phyloP scores from a whole-genome alignment of 92 coral and sea anemone species.

The Phenganax subtilis region DNA sequence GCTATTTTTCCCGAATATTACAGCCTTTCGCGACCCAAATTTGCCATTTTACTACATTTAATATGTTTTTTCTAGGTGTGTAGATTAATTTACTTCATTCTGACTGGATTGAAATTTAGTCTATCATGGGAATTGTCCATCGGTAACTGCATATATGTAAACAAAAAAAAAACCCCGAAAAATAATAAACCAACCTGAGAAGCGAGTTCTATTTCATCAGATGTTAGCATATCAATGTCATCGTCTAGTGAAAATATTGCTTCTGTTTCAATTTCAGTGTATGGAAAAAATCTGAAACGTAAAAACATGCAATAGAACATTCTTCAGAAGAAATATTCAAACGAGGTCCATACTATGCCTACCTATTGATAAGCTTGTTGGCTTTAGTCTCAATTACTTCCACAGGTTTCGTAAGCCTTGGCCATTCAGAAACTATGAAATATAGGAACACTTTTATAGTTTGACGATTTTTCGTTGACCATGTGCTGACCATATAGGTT shows the following conservation, averaged over 20 bases:
- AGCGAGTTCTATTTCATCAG: conserved; percentile 95
- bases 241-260: conserved; percentile 97
- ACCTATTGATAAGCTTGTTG: conserved; percentile 94
- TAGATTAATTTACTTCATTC: too few species aligned
- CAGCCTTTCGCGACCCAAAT: too few species aligned
- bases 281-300: conserved; percentile 73
- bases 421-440: conserved; percentile 81
- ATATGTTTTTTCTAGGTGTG: too few species aligned
- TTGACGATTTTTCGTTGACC: too few species aligned
- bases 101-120: too few species aligned
- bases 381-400: conserved; percentile 83
- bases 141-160: not conserved
- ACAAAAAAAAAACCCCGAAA: too few species aligned
- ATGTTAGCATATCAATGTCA: conserved; percentile 87
- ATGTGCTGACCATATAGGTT: too few species aligned
- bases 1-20: too few species aligned
- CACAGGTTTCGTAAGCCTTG: conserved; percentile 80
- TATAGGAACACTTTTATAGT: too few species aligned
- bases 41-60: too few species aligned
- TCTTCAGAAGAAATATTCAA: not conserved
- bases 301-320: not conserved
- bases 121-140: not conserved
- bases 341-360: not conserved
- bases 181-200: conserved; percentile 56
- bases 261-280: conserved; percentile 91